Evolutionary conservation across 1,140 invertebrate genomes (phyloP).

Genomic region (Penaeus indicus): DNA sequence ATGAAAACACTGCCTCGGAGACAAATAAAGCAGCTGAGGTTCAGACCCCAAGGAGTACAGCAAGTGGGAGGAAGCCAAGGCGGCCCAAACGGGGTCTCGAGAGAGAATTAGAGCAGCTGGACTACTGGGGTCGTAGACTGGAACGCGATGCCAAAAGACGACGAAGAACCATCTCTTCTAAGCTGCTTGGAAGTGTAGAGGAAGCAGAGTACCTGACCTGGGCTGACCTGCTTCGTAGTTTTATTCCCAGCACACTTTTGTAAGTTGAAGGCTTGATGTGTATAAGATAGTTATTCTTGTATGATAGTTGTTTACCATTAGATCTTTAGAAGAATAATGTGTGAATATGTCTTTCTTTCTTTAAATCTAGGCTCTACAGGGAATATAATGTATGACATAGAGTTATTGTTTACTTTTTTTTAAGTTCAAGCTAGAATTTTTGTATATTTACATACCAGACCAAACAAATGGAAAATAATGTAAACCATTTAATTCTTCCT

Average conservation of each 20-base stretch:
- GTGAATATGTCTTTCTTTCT: no score
- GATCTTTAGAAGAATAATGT: neutral
- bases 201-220: constrained; percentile 59
- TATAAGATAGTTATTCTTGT: neutral
- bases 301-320: neutral
- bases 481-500: no score
- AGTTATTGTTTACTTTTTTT: no score
- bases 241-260: constrained; percentile 57
- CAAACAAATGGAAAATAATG: no score
- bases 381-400: no score
- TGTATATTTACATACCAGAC: no score
- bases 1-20: neutral
- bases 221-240: constrained; percentile 59
- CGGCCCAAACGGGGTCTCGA: constrained; percentile 63
- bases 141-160: constrained; percentile 62
- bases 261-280: constrained; percentile 34
- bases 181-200: constrained; percentile 55
- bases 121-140: constrained; percentile 64
- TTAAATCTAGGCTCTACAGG: no score
- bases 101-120: constrained; percentile 65
- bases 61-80: constrained; percentile 28
- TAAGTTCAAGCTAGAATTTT: no score
- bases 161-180: constrained; percentile 56
- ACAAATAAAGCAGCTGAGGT: constrained; percentile 6
- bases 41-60: neutral